Evolutionary conservation across 2,888 invertebrate species (phyloP).

Genomic region (Acheta domesticus): DNA sequence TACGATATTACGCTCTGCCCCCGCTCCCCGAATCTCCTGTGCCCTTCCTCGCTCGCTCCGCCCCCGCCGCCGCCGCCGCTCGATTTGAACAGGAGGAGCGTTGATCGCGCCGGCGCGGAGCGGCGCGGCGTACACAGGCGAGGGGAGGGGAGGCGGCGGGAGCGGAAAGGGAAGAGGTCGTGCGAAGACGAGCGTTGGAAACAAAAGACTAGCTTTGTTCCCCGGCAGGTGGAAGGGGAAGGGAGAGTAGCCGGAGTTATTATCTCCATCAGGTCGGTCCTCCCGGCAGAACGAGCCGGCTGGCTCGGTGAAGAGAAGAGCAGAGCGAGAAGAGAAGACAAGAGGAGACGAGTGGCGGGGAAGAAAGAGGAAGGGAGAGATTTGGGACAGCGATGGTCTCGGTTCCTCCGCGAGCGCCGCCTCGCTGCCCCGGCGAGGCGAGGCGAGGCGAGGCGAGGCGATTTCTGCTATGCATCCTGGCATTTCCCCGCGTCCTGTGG

Average conservation of each 20-base stretch:
- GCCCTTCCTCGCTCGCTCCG: not conserved
- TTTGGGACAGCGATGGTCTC: not conserved
- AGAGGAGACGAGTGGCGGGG: not conserved
- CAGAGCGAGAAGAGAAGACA: not conserved
- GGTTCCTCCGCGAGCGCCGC: not conserved
- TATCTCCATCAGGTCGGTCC: not conserved
- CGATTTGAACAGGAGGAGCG: not conserved
- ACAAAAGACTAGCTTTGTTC: slow-evolving; percentile 9
- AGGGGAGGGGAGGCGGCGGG: not conserved
- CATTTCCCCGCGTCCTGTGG: not conserved
- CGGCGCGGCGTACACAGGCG: not conserved
- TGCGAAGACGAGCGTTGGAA: slow-evolving; percentile 18
- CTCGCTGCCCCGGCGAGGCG: not conserved
- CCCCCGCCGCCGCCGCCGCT: not conserved
- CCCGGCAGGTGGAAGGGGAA: not conserved
- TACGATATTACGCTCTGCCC: too few relatives aligned
- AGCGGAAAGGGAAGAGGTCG: slow-evolving; percentile 7
- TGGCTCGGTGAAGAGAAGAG: not conserved
- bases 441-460: too few relatives aligned
- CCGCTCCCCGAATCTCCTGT: not conserved
- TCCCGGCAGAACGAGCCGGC: not conserved
- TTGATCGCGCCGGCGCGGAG: not conserved
- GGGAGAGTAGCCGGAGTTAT: not conserved
- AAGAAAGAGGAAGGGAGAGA: not conserved
- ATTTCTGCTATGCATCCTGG: not conserved